Conservation (phyloP, 2,113 vertebrate species). For the Arvicanthis niloticus region DNA sequence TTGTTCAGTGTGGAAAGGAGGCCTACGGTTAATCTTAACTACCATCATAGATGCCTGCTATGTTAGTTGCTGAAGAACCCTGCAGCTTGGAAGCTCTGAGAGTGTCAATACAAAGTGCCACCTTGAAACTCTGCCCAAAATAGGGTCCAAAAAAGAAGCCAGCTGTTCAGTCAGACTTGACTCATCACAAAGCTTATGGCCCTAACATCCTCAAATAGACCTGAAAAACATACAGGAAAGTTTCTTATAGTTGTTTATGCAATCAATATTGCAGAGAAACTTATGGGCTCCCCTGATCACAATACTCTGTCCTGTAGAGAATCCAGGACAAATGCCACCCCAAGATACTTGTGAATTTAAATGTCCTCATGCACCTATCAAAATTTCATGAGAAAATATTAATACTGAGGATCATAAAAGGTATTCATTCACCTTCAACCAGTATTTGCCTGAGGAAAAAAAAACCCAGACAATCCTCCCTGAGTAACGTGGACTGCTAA, state of each 20-base stretch:
- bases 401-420: not conserved
- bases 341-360: not conserved
- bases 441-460: not conserved
- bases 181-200: not conserved
- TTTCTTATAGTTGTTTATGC: no score
- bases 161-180: not conserved
- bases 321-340: not conserved
- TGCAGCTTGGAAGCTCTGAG: not conserved
- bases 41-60: not conserved
- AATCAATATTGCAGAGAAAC: not conserved
- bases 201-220: not conserved
- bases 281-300: rapidly evolving
- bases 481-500: not conserved
- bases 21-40: not conserved
- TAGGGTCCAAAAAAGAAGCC: not conserved
- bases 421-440: no score
- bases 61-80: not conserved
- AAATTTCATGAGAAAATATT: not conserved
- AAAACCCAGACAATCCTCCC: not conserved
- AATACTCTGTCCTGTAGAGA: not conserved
- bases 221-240: not conserved
- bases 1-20: not conserved
- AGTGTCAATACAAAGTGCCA: not conserved
- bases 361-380: rapidly evolving
- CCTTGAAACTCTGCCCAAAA: not conserved